phyloP scores from a whole-genome alignment of 2,113 vertebrate genomes.

The Podilymbus podiceps region DNA sequence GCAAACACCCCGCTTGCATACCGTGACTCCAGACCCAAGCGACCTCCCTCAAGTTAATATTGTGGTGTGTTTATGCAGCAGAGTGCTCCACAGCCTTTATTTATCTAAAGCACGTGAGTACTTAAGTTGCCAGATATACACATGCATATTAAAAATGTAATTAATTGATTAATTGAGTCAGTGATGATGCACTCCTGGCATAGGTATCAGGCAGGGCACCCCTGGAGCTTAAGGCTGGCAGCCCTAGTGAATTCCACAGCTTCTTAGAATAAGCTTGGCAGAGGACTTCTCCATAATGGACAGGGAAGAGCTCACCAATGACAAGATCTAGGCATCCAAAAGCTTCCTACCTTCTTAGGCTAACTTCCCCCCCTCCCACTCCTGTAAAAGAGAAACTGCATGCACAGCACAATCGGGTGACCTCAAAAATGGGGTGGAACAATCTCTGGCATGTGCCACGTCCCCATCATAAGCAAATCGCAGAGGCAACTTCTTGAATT shows the following conservation, averaged over 20 bases:
- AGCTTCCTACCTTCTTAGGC: not conserved
- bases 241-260: not conserved
- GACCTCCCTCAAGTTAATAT: not conserved
- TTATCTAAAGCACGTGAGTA: not conserved
- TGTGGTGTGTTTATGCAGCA: not conserved
- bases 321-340: not conserved
- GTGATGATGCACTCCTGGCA: not conserved
- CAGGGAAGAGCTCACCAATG: not conserved
- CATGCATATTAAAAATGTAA: not conserved
- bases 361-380: not conserved
- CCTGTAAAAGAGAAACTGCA: not conserved
- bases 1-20: not conserved
- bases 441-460: accelerated
- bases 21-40: not conserved
- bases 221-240: not conserved
- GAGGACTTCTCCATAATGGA: not conserved
- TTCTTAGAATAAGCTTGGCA: not conserved
- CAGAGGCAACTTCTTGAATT: not conserved
- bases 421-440: not conserved
- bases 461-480: not conserved
- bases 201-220: not conserved
- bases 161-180: not conserved
- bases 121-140: not conserved
- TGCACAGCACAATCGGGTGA: not conserved
- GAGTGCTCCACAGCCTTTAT: not conserved